A percentile compares a stretch with the other conserved stretches of the same genome.
phyloP scores from a whole-genome alignment of 2,888 invertebrate genomes.

The Tipula unca region DNA sequence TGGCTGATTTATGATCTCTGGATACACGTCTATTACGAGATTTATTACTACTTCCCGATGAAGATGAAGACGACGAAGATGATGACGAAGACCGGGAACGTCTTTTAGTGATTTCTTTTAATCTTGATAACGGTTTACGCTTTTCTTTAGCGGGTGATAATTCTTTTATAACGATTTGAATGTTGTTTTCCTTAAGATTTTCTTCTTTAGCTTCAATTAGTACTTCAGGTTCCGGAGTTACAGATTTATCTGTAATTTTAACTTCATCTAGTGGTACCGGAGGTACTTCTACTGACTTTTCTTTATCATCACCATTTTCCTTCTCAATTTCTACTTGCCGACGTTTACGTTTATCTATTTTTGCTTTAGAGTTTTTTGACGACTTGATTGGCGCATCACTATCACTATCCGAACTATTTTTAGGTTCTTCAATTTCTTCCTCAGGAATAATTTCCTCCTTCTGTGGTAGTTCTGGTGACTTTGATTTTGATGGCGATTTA shows the following conservation, averaged over 20 bases:
- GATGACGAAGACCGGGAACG: background rate
- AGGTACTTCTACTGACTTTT: background rate
- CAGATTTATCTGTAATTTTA: background rate
- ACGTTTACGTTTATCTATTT: conserved; percentile 17
- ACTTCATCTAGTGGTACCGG: background rate
- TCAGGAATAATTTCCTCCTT: conserved; percentile 30
- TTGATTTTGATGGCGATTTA: conserved; percentile 42
- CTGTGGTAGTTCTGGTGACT: conserved; percentile 34
- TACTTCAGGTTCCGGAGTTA: background rate
- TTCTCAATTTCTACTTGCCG: conserved; percentile 14
- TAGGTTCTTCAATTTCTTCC: conserved; percentile 25
- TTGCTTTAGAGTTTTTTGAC: background rate
- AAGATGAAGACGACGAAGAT: background rate
- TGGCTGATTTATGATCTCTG: background rate
- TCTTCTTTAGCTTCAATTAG: background rate
- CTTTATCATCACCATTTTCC: background rate
- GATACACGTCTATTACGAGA: conserved; percentile 18
- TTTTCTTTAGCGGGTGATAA: background rate
- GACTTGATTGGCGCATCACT: conserved; percentile 21
- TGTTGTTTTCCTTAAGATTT: background rate
- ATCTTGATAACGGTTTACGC: background rate
- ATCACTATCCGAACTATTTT: conserved; percentile 25
- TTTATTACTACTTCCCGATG: background rate
- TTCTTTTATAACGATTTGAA: background rate
- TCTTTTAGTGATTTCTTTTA: background rate